Percentiles rank a stretch among this genome's conserved stretches.
Evolutionary conservation across 1,140 invertebrate genomes (phyloP).

Genomic region (Aphelinus certus): DNA sequence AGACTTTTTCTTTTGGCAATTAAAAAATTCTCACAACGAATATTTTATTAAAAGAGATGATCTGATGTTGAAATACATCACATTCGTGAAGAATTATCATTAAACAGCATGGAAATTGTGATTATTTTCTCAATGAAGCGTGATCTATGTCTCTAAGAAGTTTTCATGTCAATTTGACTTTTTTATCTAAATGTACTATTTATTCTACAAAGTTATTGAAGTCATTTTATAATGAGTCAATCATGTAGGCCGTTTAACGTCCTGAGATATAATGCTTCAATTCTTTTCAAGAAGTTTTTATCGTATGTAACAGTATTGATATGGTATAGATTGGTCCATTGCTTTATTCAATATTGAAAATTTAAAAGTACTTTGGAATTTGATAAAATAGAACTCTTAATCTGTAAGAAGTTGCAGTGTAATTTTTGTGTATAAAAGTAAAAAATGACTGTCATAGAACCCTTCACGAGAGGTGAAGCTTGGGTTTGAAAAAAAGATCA

Average conservation of each 20-base stretch:
- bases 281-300: conserved; percentile 24
- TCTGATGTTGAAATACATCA: conserved; percentile 29
- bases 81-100: conserved; percentile 25
- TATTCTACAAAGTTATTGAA: conserved; percentile 16
- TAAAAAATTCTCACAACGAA: conserved; percentile 23
- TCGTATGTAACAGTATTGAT: conserved; percentile 9
- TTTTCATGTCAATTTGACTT: conserved; percentile 31
- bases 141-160: conserved; percentile 30
- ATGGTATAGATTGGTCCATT: conserved; percentile 7
- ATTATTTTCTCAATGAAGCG: conserved; percentile 25
- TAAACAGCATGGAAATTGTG: conserved; percentile 23
- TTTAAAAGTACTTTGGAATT: not conserved
- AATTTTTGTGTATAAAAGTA: conserved; percentile 4
- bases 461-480: not conserved
- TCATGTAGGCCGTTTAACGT: conserved; percentile 17
- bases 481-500: conserved; percentile 2
- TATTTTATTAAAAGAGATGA: not conserved
- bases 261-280: conserved; percentile 13
- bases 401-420: not conserved
- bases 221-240: conserved; percentile 24
- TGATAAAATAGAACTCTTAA: conserved; percentile 5
- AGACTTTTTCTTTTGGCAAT: conserved; percentile 15
- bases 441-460: conserved; percentile 9
- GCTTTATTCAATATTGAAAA: conserved; percentile 6
- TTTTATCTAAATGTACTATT: conserved; percentile 39